Conservation (phyloP, 2,113 vertebrate species). For the Dipodomys merriami region DNA sequence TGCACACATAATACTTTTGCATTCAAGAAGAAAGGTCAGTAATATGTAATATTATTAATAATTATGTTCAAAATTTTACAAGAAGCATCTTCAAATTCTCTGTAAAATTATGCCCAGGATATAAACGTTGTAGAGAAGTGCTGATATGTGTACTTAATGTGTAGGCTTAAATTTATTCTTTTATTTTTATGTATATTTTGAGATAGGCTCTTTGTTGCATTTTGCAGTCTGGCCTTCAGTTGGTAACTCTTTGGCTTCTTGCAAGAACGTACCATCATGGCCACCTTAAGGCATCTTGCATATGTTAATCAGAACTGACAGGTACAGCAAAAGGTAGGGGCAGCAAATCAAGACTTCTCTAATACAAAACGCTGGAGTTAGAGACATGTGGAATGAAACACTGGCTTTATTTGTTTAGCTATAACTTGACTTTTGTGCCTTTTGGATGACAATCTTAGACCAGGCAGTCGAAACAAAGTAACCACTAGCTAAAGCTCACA, state of each 20-base stretch:
- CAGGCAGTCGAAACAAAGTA: neutral
- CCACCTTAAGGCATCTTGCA: neutral
- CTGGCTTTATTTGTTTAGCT: neutral
- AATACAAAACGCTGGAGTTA: neutral
- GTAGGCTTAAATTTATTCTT: neutral
- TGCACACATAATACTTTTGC: neutral
- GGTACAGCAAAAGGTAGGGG: neutral
- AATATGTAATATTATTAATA: conserved; percentile 2
- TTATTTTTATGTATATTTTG: neutral
- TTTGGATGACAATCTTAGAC: neutral
- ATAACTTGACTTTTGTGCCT: neutral
- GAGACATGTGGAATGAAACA: neutral
- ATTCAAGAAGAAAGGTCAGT: neutral
- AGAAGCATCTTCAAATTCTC: neutral
- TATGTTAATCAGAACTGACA: neutral
- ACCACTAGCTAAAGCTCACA: neutral
- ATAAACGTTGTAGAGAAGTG: neutral
- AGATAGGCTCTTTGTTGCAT: neutral
- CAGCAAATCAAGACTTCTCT: conserved; percentile 27
- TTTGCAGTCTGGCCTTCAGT: neutral
- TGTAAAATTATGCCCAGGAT: neutral
- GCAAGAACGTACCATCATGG: neutral
- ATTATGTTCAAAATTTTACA: neutral
- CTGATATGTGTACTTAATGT: neutral
- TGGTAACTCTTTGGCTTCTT: neutral